Percentiles rank a stretch among this genome's conserved stretches.
Evolutionary conservation across 2,797 vertebrate species (phyloP).

Genomic region (Furcifer pardalis): DNA sequence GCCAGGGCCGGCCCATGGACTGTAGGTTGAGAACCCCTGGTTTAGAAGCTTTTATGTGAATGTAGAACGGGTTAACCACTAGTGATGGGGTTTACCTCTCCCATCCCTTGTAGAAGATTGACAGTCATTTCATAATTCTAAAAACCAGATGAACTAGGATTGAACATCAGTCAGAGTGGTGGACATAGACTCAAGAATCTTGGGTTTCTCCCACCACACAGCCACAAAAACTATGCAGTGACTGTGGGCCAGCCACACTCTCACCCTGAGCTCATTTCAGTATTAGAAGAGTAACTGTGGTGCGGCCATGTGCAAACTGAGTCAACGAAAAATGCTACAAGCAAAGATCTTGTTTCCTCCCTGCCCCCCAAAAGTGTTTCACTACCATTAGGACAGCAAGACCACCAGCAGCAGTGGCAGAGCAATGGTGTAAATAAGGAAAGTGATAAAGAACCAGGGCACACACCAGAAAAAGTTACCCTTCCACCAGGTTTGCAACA

Average conservation of each 20-base stretch:
- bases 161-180: not conserved
- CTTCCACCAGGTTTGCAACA: conserved; percentile 78
- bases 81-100: too few relatives aligned
- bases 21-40: not conserved
- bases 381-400: not conserved
- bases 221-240: too few relatives aligned
- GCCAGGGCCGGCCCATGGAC: too few relatives aligned
- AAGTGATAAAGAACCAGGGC: conserved; percentile 75
- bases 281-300: not conserved
- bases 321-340: conserved; percentile 3
- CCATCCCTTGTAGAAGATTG: not conserved
- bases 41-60: not conserved
- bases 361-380: conserved; percentile 19
- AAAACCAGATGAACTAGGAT: not conserved
- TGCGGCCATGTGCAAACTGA: not conserved
- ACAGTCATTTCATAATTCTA: conserved; percentile 40
- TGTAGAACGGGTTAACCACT: too few relatives aligned
- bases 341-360: not conserved
- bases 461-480: conserved; percentile 38
- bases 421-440: conserved; percentile 25
- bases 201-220: too few relatives aligned
- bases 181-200: too few relatives aligned
- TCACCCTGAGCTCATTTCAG: not conserved
- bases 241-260: too few relatives aligned
- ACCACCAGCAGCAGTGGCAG: not conserved